A percentile compares a stretch with the other conserved stretches of the same genome.
These are phyloP conservation scores for Papilio glaucus DNA, from an alignment of 1,140 invertebrate genomes.

Conservation along the genomic window DNA sequence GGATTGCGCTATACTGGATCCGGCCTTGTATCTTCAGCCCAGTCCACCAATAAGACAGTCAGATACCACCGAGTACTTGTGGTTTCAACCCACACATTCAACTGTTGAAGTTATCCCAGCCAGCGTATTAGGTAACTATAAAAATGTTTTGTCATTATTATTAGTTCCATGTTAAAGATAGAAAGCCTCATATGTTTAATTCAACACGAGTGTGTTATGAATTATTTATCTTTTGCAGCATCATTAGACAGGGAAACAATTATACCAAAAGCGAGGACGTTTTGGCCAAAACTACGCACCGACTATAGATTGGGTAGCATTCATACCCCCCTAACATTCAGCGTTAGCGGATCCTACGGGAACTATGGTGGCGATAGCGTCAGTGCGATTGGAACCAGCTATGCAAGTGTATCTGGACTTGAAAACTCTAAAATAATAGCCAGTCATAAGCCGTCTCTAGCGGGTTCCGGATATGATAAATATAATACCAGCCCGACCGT, in stretches of 20 bases:
- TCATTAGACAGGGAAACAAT: constrained; percentile 43
- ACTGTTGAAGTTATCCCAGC: background rate
- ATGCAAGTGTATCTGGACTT: constrained; percentile 51
- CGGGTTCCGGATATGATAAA: constrained; percentile 58
- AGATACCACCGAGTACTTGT: constrained; percentile 44
- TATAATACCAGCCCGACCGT: constrained; percentile 49
- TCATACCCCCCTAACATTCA: constrained; percentile 68
- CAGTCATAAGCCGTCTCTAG: constrained; percentile 56
- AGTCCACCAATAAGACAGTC: constrained; percentile 59
- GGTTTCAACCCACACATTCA: constrained; percentile 44
- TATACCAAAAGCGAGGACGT: constrained; percentile 56
- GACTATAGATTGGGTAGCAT: constrained; percentile 51
- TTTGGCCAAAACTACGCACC: constrained; percentile 61
- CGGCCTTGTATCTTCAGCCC: constrained; percentile 63
- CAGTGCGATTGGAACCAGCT: constrained; percentile 57
- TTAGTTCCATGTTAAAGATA: too few species aligned
- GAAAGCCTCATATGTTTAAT: too few species aligned
- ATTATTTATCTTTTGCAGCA: constrained; percentile 34
- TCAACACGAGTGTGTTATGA: background rate
- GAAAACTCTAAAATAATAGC: constrained; percentile 38
- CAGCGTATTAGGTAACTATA: background rate
- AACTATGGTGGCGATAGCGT: constrained; percentile 41
- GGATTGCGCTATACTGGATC: constrained; percentile 59
- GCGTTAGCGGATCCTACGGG: constrained; percentile 66
- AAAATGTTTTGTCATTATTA: background rate